Evolutionary conservation across 2,113 vertebrate species (phyloP).

Genomic region (Sorex araneus): DNA sequence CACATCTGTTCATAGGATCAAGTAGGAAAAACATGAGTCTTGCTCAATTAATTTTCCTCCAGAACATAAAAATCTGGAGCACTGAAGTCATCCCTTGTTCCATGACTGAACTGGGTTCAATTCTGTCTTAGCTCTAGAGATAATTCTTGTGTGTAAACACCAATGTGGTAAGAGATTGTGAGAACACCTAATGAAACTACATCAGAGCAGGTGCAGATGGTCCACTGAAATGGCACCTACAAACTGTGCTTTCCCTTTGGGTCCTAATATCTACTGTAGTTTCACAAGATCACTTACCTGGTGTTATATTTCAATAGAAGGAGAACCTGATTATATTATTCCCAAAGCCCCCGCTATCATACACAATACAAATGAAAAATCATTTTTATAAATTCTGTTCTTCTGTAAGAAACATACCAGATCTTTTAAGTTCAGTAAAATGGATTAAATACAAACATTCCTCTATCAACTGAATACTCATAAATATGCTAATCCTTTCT

Average conservation of each 20-base stretch:
- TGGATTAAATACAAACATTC: slow-evolving; percentile 24
- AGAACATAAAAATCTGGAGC: background rate
- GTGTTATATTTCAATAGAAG: background rate
- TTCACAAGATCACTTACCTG: background rate
- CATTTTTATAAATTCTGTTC: slow-evolving; percentile 1
- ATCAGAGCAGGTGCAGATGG: accelerated
- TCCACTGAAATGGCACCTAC: background rate
- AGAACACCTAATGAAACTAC: background rate
- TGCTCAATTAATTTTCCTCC: background rate
- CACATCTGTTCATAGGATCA: background rate
- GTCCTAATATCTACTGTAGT: background rate
- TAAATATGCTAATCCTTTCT: background rate
- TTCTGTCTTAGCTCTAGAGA: background rate
- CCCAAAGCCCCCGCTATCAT: background rate
- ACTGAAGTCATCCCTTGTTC: background rate
- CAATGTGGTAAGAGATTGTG: background rate
- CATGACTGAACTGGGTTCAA: background rate
- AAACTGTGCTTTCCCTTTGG: background rate
- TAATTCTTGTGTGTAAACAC: background rate
- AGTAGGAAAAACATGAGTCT: background rate
- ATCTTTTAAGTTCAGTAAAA: slow-evolving; percentile 70
- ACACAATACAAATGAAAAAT: background rate
- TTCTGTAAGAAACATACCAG: slow-evolving; percentile 68
- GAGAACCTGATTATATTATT: background rate
- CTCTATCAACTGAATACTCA: background rate